phyloP scores from a whole-genome alignment of 2,113 vertebrate genomes.

The Pipra filicauda region DNA sequence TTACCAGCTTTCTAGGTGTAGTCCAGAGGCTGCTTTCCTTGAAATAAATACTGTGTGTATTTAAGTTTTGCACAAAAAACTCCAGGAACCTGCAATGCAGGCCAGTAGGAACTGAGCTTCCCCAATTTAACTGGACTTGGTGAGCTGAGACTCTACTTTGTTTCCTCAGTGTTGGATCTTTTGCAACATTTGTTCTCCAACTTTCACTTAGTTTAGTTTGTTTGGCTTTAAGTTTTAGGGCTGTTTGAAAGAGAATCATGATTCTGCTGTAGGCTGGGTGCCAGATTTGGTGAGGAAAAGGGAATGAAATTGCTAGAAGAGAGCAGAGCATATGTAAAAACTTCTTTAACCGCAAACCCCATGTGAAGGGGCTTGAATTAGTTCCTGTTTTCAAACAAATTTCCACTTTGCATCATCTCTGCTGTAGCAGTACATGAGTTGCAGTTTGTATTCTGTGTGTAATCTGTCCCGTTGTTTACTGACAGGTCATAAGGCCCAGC shows the following conservation, averaged over 20 bases:
- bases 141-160: neutral
- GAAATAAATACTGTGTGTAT: neutral
- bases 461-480: neutral
- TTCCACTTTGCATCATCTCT: neutral
- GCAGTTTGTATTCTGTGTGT: neutral
- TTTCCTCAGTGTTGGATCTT: neutral
- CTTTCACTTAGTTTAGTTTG: constrained; percentile 17
- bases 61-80: neutral
- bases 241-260: constrained; percentile 20
- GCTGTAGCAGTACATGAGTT: neutral
- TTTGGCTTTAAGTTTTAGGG: neutral
- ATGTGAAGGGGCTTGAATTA: neutral
- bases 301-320: neutral
- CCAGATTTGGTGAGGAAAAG: neutral
- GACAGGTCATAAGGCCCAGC: neutral
- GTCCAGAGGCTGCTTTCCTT: neutral
- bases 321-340: neutral
- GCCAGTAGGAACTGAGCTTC: constrained; percentile 10
- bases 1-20: neutral
- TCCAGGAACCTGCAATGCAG: neutral
- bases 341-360: neutral
- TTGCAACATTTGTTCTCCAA: neutral
- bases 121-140: neutral
- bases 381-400: neutral
- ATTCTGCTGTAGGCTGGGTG: neutral